Conservation (phyloP, 2,888 invertebrate genomes). For the Drosophila birchii region DNA sequence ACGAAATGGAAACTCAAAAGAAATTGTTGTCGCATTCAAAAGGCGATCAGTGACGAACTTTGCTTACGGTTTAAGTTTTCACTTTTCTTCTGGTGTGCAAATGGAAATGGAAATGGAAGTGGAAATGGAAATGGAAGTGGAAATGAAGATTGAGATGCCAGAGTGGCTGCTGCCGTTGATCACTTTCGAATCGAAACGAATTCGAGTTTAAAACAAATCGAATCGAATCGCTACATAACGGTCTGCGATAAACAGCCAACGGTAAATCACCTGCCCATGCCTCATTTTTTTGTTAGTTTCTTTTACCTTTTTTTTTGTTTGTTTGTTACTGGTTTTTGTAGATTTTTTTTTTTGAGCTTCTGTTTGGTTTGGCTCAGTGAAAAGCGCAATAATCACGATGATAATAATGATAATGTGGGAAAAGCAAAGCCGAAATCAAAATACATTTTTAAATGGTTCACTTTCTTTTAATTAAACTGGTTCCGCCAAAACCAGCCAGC, state of each 20-base stretch:
- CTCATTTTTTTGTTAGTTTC: conserved; percentile 14
- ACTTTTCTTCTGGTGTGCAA: conserved; percentile 62
- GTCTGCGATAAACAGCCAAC: conserved; percentile 48
- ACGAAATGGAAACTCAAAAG: conserved; percentile 43
- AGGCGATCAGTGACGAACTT: conserved; percentile 23
- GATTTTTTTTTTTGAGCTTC: conserved; percentile 21
- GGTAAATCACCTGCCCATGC: conserved; percentile 69
- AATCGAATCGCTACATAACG: conserved; percentile 37
- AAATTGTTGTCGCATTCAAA: conserved; percentile 64
- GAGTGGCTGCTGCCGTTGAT: conserved; percentile 33
- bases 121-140: conserved; percentile 27
- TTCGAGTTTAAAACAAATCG: conserved; percentile 34
- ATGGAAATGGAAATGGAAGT: conserved; percentile 35
- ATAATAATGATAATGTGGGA: conserved; percentile 52
- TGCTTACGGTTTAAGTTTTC: conserved; percentile 64
- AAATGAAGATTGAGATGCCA: conserved; percentile 1
- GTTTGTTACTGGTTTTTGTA: background rate
- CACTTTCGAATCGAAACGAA: conserved; percentile 77
- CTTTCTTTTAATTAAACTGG: conserved; percentile 79
- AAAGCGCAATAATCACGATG: conserved; percentile 47
- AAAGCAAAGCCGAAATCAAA: conserved; percentile 43
- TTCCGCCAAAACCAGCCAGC: conserved; percentile 48
- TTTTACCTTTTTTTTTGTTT: conserved; percentile 4
- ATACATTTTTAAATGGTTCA: conserved; percentile 71
- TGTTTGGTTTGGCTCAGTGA: conserved; percentile 22